A percentile compares a stretch with the other conserved stretches of the same genome.
Evolutionary conservation across 1,140 invertebrate species (phyloP).

Genomic region (Lasaia peninsularis): DNA sequence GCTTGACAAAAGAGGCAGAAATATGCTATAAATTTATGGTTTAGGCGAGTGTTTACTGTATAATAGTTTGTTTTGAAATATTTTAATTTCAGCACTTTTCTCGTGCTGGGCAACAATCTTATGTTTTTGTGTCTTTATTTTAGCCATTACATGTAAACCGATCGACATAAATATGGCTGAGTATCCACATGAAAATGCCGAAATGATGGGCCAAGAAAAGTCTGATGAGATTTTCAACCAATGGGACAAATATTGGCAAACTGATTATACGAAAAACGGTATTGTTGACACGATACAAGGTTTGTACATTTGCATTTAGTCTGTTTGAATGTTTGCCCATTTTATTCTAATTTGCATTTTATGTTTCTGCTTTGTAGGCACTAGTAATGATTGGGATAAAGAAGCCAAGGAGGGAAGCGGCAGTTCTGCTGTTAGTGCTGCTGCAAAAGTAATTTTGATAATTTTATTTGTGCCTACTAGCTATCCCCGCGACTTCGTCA

Average conservation of each 20-base stretch:
- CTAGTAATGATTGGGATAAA: constrained; percentile 4
- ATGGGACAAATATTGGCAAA: constrained; percentile 14
- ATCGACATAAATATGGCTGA: constrained; percentile 1
- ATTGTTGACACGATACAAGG: neutral
- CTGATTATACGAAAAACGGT: neutral
- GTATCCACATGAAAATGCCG: neutral
- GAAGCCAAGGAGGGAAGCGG: neutral
- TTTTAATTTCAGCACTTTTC: too few species aligned
- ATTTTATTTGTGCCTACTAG: too few species aligned
- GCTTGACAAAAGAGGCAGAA: too few species aligned
- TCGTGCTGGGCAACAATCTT: too few species aligned
- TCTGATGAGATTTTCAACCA: neutral
- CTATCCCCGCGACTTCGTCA: too few species aligned
- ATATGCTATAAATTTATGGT: too few species aligned
- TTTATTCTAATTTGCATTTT: neutral
- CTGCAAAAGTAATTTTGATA: neutral
- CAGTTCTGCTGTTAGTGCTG: neutral
- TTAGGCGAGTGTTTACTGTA: too few species aligned
- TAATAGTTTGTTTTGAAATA: too few species aligned
- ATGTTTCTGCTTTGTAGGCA: constrained; percentile 17
- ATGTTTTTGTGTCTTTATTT: neutral
- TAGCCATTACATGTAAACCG: neutral
- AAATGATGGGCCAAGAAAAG: constrained; percentile 2
- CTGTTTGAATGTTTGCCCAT: neutral
- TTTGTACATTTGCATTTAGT: neutral